Evolutionary conservation across 2,113 vertebrate genomes (phyloP), one percentile per base, ranked within the genome.

Genomic region (Arothron firmamentum): DNA sequence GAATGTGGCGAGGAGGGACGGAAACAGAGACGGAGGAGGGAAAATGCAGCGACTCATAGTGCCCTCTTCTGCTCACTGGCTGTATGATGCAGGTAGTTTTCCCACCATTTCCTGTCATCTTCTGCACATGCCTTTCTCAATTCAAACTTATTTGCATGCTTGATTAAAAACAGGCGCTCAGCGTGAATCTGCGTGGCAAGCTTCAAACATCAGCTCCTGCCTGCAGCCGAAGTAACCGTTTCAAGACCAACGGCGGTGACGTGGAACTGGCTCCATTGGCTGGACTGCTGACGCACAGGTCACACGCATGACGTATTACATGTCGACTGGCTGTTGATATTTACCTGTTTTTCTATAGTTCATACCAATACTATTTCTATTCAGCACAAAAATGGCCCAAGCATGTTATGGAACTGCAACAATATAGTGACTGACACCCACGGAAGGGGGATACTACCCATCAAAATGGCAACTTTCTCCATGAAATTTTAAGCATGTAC

Each of bases 31-130:
- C 52, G 53, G 51, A 54, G 56, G 51, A 34, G 42, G 57, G 66
- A 73, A 20, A 62, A 67, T 34, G 54, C 19, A 80, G 85, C 74
- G 52, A 90, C 74, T 83, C 83, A 89, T 70, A 91, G 90, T 89
- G 90, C 91, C 91, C 91, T 90, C 91, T 91, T 88, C 91, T 91
- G 91, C 85, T 87, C 62, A 19, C 52, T 65, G 47, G 54, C 70
- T 87, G 87, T 61, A 88, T 66, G 70, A 78, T 72, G 17, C 62
- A 60, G 34, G 34, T 43, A 16, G 34, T 55, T 68, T 56, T 57
- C 57, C 55, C 45, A 47, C 5, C 15, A 13, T 47, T 53, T 13
- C 55, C 3, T 6, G 15, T 55, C 10, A 0, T 9, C 34, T 28
- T 28, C 25, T 28, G 2, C 34, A 12, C 34, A 3, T 38, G 9